phyloP scores from a whole-genome alignment of 2,888 invertebrate species.

The Hirudinaria manillensis region DNA sequence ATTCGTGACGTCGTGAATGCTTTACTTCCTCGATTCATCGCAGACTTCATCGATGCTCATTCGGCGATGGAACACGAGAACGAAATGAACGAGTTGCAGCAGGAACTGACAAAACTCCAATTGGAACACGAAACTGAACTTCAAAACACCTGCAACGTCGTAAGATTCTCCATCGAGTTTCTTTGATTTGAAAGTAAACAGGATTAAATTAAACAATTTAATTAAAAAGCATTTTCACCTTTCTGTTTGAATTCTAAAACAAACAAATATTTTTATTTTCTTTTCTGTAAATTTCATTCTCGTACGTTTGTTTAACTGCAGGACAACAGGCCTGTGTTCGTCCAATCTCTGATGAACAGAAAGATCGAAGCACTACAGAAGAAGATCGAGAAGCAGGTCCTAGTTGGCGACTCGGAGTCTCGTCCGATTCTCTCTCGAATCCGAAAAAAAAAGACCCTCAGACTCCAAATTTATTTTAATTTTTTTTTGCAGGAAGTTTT shows the following conservation, averaged over 20 bases:
- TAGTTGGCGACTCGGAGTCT: too few relatives aligned
- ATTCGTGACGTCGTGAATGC: too few relatives aligned
- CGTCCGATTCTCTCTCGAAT: neutral
- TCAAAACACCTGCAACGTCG: neutral
- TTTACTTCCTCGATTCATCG: too few relatives aligned
- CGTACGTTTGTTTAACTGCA: neutral
- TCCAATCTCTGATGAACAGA: slow-evolving; percentile 14
- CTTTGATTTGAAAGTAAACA: neutral
- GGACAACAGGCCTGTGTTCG: neutral
- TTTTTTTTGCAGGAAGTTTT: neutral
- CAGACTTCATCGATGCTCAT: too few relatives aligned
- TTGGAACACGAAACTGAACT: neutral
- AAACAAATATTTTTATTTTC: too few relatives aligned
- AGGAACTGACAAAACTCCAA: neutral
- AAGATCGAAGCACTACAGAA: slow-evolving; percentile 73
- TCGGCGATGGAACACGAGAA: neutral
- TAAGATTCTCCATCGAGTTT: neutral
- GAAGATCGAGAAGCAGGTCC: slow-evolving; percentile 71
- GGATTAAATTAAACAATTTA: too few relatives aligned
- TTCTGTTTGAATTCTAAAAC: too few relatives aligned
- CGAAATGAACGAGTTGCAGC: neutral
- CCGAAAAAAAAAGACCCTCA: neutral
- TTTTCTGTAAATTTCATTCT: too few relatives aligned
- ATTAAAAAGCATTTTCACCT: too few relatives aligned
- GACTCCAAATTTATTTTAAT: neutral